These are phyloP conservation scores for Dicranocentrus wangi DNA, from an alignment of 2,888 invertebrate genomes.

Conservation along the genomic window DNA sequence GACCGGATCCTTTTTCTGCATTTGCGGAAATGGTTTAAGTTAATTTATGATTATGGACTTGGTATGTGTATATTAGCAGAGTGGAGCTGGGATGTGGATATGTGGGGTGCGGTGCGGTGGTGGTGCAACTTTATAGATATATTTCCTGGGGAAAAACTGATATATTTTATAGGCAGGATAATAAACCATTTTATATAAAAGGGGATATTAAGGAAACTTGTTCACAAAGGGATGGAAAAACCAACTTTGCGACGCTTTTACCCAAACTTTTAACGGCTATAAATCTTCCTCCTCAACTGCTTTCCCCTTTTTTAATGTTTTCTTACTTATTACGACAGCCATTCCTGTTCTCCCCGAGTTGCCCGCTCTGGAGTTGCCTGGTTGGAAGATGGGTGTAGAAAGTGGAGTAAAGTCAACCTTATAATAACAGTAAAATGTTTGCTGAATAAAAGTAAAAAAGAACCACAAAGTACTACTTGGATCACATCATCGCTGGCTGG, in stretches of 20 bases:
- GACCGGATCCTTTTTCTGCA: conserved; percentile 71
- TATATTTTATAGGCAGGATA: conserved; percentile 1
- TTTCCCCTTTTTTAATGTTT: conserved; percentile 36
- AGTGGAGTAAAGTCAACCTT: conserved; percentile 33
- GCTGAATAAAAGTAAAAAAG: conserved; percentile 27
- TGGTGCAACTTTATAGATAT: neutral
- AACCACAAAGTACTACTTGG: conserved; percentile 5
- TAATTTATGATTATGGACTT: conserved; percentile 72
- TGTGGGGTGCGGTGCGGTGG: neutral
- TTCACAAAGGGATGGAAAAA: conserved; percentile 68
- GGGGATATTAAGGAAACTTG: conserved; percentile 55
- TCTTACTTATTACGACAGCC: conserved; percentile 17
- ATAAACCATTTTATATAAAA: conserved; percentile 31
- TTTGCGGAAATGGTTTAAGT: conserved; percentile 72
- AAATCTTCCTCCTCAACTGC: conserved; percentile 68
- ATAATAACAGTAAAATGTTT: conserved; percentile 34
- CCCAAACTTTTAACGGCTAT: conserved; percentile 72
- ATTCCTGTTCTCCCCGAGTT: neutral
- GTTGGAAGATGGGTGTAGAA: neutral
- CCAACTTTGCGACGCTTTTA: conserved; percentile 71
- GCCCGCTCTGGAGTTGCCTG: neutral
- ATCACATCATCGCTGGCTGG: neutral
- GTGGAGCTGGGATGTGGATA: neutral
- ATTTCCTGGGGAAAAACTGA: neutral
- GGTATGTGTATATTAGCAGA: conserved; percentile 12